These are phyloP conservation scores for Clarias platycephalus DNA, from an alignment of 2,797 vertebrate species.

Conservation along the genomic window DNA sequence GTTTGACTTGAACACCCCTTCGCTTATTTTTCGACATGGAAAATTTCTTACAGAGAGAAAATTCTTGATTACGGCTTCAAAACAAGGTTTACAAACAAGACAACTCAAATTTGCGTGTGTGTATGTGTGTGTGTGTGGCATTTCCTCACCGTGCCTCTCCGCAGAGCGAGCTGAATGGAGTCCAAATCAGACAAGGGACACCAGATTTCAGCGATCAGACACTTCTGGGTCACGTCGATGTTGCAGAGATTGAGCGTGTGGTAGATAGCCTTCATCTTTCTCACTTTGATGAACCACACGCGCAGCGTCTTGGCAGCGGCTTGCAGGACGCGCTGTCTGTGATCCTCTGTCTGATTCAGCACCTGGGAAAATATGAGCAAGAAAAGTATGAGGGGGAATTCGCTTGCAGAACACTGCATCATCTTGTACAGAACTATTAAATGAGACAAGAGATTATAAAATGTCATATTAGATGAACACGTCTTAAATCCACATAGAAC, in stretches of 20 bases:
- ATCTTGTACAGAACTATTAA: neutral
- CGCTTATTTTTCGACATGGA: too few species aligned
- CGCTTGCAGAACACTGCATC: too few species aligned
- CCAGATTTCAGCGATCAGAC: conserved; percentile 97
- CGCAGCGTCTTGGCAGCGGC: conserved; percentile 92
- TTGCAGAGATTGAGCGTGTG: conserved; percentile 98
- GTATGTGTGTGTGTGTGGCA: neutral
- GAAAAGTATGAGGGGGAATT: neutral
- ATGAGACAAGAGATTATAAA: neutral
- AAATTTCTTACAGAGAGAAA: neutral
- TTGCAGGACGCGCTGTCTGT: conserved; percentile 93
- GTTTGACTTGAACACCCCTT: too few species aligned
- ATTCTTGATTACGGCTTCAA: neutral
- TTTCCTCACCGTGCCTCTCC: conserved; percentile 87
- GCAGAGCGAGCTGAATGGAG: conserved; percentile 96
- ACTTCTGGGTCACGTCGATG: conserved; percentile 98
- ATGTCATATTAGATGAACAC: neutral
- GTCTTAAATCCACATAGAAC: neutral
- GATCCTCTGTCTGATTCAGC: conserved; percentile 97
- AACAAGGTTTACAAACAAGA: neutral
- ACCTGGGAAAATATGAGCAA: conserved; percentile 73
- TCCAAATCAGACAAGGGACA: conserved; percentile 94
- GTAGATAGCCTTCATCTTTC: conserved; percentile 99
- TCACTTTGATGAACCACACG: conserved; percentile 98
- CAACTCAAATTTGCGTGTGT: neutral